Evolutionary conservation across 2,797 vertebrate genomes (phyloP).

Genomic region (Sitta carolinensis): DNA sequence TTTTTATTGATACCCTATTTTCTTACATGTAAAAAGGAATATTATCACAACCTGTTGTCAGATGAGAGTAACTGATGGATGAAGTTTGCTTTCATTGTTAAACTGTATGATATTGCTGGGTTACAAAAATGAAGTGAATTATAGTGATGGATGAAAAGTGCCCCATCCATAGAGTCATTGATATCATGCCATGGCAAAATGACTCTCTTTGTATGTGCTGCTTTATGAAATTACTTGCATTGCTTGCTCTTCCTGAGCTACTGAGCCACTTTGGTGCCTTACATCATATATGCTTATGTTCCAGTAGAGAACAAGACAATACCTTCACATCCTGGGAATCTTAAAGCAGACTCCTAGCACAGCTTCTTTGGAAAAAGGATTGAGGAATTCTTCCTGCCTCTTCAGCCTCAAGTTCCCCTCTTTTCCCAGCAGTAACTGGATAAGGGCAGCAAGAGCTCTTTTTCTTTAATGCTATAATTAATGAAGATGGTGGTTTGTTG

Average conservation of each 20-base stretch:
- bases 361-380: not conserved
- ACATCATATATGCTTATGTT: not conserved
- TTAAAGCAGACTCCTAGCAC: not conserved
- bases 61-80: not conserved
- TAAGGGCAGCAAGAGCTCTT: not conserved
- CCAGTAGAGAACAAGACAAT: not conserved
- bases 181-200: rapidly evolving
- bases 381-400: not conserved
- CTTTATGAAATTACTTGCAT: not conserved
- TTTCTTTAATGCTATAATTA: not conserved
- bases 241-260: not conserved
- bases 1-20: not conserved
- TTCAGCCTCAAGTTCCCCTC: not conserved
- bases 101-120: not conserved
- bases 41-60: not conserved
- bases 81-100: not conserved
- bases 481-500: not conserved
- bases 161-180: not conserved
- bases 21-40: not conserved
- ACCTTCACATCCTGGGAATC: not conserved
- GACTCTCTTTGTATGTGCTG: not conserved
- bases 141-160: not conserved
- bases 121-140: not conserved
- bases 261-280: not conserved
- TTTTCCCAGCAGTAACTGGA: not conserved